Percentiles rank a stretch among this genome's conserved stretches.
phyloP scores from a whole-genome alignment of 1,140 invertebrate species.

The Gryllus bimaculatus region DNA sequence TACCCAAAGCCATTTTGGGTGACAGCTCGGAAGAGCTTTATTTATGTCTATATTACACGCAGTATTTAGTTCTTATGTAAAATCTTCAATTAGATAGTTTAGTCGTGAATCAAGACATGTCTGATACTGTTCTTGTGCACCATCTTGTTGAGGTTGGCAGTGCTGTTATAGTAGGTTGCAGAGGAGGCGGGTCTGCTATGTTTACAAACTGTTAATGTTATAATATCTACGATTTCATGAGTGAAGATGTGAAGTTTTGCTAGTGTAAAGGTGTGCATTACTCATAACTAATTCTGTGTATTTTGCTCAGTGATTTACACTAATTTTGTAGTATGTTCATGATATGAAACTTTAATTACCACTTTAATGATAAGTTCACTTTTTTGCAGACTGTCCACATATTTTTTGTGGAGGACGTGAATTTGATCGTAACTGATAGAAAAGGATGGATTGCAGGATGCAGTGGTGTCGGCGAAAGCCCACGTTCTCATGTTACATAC shows the following conservation, averaged over 20 bases:
- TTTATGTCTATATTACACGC: background rate
- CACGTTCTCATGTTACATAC: background rate
- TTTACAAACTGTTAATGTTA: background rate
- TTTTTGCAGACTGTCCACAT: background rate
- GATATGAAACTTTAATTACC: background rate
- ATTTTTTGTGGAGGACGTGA: background rate
- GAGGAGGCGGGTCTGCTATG: background rate
- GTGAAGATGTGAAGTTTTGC: too few relatives aligned
- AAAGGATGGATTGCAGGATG: background rate
- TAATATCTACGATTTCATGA: background rate
- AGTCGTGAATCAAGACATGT: too few relatives aligned
- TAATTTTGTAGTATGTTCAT: background rate
- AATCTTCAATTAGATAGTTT: too few relatives aligned
- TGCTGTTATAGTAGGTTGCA: background rate
- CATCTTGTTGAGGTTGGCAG: background rate
- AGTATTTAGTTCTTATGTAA: too few relatives aligned
- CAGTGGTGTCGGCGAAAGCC: background rate
- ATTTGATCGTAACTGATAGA: background rate
- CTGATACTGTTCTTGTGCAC: background rate
- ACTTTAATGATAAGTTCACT: too few relatives aligned
- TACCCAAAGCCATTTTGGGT: background rate
- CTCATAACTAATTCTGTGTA: too few relatives aligned
- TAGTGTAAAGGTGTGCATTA: too few relatives aligned
- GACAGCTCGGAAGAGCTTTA: background rate
- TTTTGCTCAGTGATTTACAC: too few relatives aligned